Evolutionary conservation across 2,113 vertebrate genomes (phyloP).

Genomic region (Hymenochirus boettgeri): DNA sequence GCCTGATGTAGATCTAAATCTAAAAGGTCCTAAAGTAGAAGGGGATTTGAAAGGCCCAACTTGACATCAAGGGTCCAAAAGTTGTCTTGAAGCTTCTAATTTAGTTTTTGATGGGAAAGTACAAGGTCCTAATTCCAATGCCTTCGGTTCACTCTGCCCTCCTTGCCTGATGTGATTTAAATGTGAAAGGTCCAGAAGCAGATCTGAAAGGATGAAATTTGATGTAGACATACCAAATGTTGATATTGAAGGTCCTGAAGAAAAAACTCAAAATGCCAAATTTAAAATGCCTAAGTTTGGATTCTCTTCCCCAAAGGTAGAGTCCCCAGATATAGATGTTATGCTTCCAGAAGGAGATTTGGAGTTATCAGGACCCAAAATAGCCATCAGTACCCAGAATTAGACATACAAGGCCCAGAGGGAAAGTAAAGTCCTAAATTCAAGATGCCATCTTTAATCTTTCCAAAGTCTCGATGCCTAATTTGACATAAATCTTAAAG

Average conservation of each 20-base stretch:
- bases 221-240: constrained; percentile 24
- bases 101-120: no score
- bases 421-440: no score
- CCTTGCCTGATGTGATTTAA: constrained; percentile 44
- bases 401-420: constrained; percentile 49
- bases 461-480: no score
- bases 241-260: constrained; percentile 40
- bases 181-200: constrained; percentile 42
- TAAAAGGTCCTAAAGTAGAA: constrained; percentile 44
- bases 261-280: constrained; percentile 50
- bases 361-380: constrained; percentile 48
- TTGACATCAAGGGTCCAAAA: constrained; percentile 31
- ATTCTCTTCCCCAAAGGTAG: no score
- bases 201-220: constrained; percentile 55
- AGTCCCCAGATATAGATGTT: constrained; percentile 20
- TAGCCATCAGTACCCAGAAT: constrained; percentile 44
- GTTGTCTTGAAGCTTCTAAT: constrained; percentile 28
- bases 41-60: constrained; percentile 21
- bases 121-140: constrained; percentile 46
- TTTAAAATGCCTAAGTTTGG: constrained; percentile 63
- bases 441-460: no score
- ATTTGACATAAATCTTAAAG: no score
- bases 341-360: constrained; percentile 48
- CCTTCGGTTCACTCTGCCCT: constrained; percentile 46
- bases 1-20: constrained; percentile 15